Conservation (phyloP, 2,888 invertebrate genomes). For the Amphiduros pacificus region DNA sequence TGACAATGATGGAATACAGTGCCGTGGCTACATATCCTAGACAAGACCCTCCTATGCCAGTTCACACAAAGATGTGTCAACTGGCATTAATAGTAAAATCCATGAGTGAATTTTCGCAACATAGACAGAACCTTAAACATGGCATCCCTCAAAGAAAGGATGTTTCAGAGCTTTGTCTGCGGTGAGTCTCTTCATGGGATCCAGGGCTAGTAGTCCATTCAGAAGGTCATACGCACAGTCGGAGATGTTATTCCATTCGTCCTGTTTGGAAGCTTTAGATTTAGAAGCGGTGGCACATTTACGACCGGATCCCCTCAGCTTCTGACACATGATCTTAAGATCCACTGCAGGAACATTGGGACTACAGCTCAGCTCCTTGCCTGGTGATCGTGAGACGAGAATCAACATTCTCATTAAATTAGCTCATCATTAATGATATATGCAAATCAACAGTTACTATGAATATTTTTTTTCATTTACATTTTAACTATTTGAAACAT, state of each 20-base stretch:
- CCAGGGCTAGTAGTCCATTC: slow-evolving; percentile 73
- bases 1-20: too few relatives aligned
- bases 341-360: slow-evolving; percentile 46
- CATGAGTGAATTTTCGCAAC: too few relatives aligned
- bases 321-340: slow-evolving; percentile 56
- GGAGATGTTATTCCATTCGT: background rate
- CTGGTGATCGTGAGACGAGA: slow-evolving; percentile 33
- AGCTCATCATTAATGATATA: background rate
- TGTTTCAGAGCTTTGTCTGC: slow-evolving; percentile 77
- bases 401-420: too few relatives aligned
- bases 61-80: too few relatives aligned
- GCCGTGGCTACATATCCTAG: too few relatives aligned
- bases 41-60: too few relatives aligned
- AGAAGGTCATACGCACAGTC: slow-evolving; percentile 72
- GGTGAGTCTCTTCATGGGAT: slow-evolving; percentile 74
- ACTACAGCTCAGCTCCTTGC: slow-evolving; percentile 44
- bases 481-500: too few relatives aligned
- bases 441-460: background rate
- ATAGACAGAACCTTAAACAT: too few relatives aligned
- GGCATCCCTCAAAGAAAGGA: slow-evolving; percentile 68
- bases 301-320: slow-evolving; percentile 37
- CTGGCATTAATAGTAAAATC: too few relatives aligned
- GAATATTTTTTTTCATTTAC: background rate
- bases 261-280: slow-evolving; percentile 12
- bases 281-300: background rate